Conservation (phyloP, 2,113 vertebrate species). For the Actenoides hombroni region DNA sequence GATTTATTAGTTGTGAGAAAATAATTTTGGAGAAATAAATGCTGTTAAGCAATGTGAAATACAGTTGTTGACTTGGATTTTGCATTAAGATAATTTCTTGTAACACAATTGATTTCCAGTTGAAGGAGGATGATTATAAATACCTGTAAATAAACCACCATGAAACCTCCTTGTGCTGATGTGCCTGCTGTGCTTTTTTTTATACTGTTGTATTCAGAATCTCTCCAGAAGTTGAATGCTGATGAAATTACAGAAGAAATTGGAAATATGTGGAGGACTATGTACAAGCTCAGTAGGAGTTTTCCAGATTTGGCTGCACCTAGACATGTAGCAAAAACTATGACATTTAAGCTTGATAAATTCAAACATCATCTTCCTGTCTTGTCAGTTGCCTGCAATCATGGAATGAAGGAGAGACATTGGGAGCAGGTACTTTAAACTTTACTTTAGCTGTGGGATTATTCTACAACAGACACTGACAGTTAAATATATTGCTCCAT, state of each 20-base stretch:
- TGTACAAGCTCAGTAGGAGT: constrained; percentile 83
- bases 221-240: constrained; percentile 80
- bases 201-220: constrained; percentile 63
- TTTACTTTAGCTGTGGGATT: not conserved
- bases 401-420: constrained; percentile 86
- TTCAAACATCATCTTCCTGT: constrained; percentile 88
- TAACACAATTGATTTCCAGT: not conserved
- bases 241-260: constrained; percentile 83
- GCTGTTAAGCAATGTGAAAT: not conserved
- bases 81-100: not conserved
- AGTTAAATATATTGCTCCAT: not conserved
- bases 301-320: constrained; percentile 78
- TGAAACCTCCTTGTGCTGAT: not conserved
- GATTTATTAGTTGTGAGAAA: not conserved
- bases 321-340: constrained; percentile 76
- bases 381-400: constrained; percentile 85
- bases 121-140: not conserved
- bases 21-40: not conserved
- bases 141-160: not conserved
- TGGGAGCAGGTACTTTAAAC: constrained; percentile 82
- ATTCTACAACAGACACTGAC: constrained; percentile 12
- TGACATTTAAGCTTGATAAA: constrained; percentile 82
- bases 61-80: not conserved
- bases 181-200: not conserved
- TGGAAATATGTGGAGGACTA: constrained; percentile 84